Base-by-base conservation (phyloP, 2,797 vertebrate genomes). In the Mastacembelus armatus region DNA sequence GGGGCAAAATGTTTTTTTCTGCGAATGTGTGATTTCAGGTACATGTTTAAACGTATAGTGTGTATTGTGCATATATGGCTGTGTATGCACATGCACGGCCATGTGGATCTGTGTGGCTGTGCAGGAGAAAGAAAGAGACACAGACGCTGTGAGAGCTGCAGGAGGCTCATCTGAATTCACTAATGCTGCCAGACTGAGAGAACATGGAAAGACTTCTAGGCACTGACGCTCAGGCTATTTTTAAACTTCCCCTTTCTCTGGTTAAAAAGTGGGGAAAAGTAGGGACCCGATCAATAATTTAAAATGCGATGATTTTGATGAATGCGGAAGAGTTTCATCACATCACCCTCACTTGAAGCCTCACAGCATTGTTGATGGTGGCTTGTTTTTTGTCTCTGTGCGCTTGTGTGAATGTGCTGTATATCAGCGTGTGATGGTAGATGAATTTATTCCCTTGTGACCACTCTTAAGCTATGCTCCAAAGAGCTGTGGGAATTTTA, bases 221-320 rank as follows among this genome's bases (percentile, higher is more conserved):
- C 73, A 89, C 75, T 65, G 85, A 74, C 63, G 33, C 77, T 82
- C 66, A 11, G 54, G 64, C 80, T 92, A 90, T 90, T 90, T 90
- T 83, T 92, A 92, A 89, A 81, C 77, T 78, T 70, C 60, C 80
- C 52, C 76, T 78, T 80, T 85, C 49, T 77, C 56, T 35, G 4
- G 80, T 24, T 16, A 49, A 74, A 76, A 89, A 84, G 73, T 66
- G 69, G 75, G 81, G 72, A 67, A 85, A 80, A 43, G 72, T 39
- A 85, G 78, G 74, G 77, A 85, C 75, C 61, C 12, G 71, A 89
- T 93, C 81, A 92, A 89, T 92, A 89, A 92, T 92, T 92, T 71
- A 92, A 78, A 89, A 80, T 19, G 29, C 73, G 69, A 72, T 49
- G 69, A 86, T 88, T 90, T 76, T 77, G 86, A 91, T 88, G 77